Evolutionary conservation across 1,140 invertebrate genomes (phyloP).

Genomic region (Yoshiicerus persimilis): DNA sequence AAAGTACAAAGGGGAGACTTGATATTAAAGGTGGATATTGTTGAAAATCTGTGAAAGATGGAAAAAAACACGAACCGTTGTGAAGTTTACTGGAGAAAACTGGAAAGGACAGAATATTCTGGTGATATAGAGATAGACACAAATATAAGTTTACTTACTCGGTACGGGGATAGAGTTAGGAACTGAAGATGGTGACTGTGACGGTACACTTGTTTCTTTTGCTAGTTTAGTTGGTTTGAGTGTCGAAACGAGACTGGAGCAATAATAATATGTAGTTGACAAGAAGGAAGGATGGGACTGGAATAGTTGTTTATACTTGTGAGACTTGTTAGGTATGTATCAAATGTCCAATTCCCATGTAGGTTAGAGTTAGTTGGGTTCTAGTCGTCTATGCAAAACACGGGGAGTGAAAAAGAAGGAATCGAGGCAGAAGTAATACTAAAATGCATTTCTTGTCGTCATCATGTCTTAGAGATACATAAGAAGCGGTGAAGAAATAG

Average conservation of each 20-base stretch:
- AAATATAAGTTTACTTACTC: background rate
- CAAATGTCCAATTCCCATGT: background rate
- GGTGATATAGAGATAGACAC: background rate
- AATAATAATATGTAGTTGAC: background rate
- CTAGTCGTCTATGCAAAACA: background rate
- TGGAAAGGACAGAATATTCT: background rate
- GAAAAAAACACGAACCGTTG: background rate
- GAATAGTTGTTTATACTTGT: background rate
- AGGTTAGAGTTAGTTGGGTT: background rate
- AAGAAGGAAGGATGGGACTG: background rate
- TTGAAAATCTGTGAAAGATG: background rate
- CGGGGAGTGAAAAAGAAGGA: background rate
- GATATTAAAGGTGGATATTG: background rate
- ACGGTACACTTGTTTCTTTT: background rate
- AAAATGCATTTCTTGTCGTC: background rate
- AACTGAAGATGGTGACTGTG: background rate
- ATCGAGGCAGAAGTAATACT: background rate
- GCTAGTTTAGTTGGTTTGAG: background rate
- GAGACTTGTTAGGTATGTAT: background rate
- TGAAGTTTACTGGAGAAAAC: background rate
- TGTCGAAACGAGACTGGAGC: background rate
- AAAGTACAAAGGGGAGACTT: background rate
- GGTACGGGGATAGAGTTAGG: background rate
- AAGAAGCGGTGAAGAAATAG: background rate
- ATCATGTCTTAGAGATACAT: background rate